Evolutionary conservation across 2,888 invertebrate genomes (phyloP).

Genomic region (Drepanosiphum platanoidis): DNA sequence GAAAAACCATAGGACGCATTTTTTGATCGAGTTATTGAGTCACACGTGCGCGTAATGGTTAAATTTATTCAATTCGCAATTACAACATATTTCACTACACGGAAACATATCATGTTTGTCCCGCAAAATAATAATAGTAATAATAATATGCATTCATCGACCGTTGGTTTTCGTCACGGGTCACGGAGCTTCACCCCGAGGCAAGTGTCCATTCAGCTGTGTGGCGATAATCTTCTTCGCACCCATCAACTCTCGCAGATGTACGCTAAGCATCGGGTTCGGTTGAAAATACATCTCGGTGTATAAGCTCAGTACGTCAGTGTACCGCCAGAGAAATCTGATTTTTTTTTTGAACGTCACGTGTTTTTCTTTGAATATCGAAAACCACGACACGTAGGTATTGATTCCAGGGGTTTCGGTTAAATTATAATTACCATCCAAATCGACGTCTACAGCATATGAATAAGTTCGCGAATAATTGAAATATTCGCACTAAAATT

Average conservation of each 20-base stretch:
- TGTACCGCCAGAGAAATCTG: no score
- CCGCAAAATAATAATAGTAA: constrained; percentile 20
- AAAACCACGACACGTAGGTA: no score
- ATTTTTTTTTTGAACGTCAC: no score
- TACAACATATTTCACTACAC: neutral
- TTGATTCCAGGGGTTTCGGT: no score
- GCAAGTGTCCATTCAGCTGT: constrained; percentile 45
- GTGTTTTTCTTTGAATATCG: no score
- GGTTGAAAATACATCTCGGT: no score
- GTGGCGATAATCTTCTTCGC: constrained; percentile 15
- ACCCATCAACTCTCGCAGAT: neutral
- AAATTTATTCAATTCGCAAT: neutral
- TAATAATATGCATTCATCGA: neutral
- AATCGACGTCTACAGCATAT: no score
- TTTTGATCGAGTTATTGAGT: neutral
- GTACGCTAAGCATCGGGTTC: neutral
- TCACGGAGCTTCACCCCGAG: constrained; percentile 39
- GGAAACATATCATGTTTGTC: neutral
- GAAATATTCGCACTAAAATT: no score
- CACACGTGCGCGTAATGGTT: neutral
- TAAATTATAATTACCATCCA: no score
- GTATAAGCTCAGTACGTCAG: no score
- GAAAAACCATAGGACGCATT: neutral
- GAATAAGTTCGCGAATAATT: no score
- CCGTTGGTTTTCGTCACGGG: constrained; percentile 23